Evolutionary conservation across 2,888 invertebrate species (phyloP), one percentile per base, ranked within the genome.

Genomic region (Drosophila pullipes): DNA sequence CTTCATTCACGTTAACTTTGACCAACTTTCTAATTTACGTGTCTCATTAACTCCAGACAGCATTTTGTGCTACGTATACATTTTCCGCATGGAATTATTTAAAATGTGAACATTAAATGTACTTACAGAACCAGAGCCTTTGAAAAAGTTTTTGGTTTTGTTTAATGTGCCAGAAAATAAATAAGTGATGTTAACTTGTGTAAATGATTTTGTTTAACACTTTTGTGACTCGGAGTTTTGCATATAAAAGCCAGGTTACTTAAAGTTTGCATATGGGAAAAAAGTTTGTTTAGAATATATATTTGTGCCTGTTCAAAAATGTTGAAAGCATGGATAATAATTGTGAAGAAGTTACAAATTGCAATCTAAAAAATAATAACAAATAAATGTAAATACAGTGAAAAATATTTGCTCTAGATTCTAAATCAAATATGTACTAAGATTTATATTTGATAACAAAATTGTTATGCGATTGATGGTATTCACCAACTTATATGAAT

Each of bases 1-100:
- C 67, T 60, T 44, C 60, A 83, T 68, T 68, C 62, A 60, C 44
- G 58, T 81, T 73, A 64, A 52, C 67, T 63, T 63, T 33, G 69
- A 64, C 50, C 31, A 58, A 73, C 67, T 80, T 79, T 69, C 66
- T 78, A 78, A 85, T 85, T 78, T 78, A 83, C 83, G 76, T 73
- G 62, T 72, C 69, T 80, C 80, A 88, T 83, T 75, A 78, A 74
- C 60, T 72, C 53, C 73, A 77, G 74, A 68, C 68, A 37, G 70
- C 75, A 64, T 74, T 30, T 53, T 53, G 13, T 31, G 3, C 22
- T 22, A 25, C 16, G 2, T 11, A 18, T 5, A 30, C 11, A 18
- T 52, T 61, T 22, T 37, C 30, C 11, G 5, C 25, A 9, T 55
- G 4, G 3, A 13, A 59, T 30, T 31, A 30, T 37, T 59, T 28